Conservation (phyloP, 2,113 vertebrate species). For the Mellivora capensis region DNA sequence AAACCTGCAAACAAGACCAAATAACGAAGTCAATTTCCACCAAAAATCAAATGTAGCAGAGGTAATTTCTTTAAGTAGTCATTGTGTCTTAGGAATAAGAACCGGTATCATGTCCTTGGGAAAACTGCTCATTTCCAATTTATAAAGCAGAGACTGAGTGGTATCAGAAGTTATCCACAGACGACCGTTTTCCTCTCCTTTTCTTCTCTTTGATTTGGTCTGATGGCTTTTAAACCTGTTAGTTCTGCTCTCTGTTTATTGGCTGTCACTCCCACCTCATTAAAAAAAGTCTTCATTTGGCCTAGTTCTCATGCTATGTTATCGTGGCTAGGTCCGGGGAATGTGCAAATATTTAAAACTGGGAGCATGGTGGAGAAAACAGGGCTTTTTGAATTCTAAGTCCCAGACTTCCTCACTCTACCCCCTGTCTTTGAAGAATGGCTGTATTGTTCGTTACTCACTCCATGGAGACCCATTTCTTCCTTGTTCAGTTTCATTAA, state of each 20-base stretch:
- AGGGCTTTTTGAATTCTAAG: neutral
- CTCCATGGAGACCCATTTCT: neutral
- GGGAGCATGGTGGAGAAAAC: rapidly evolving
- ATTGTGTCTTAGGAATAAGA: neutral
- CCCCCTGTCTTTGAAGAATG: neutral
- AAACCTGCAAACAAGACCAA: neutral
- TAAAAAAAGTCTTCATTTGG: neutral
- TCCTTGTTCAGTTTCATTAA: neutral
- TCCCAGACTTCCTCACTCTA: rapidly evolving
- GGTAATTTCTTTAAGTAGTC: neutral
- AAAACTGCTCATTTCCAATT: neutral
- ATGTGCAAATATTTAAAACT: neutral
- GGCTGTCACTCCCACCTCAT: neutral
- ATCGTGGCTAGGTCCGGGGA: neutral
- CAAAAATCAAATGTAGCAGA: neutral
- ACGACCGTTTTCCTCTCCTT: neutral
- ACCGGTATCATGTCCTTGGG: neutral
- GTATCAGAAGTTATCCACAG: too few relatives aligned
- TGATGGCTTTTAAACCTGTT: neutral
- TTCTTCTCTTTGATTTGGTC: neutral
- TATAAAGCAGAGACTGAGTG: neutral
- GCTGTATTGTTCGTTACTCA: rapidly evolving
- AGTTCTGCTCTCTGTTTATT: neutral
- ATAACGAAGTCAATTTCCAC: slow-evolving; percentile 14
- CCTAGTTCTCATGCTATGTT: neutral